phyloP scores from a whole-genome alignment of 2,797 vertebrate genomes.

The Apogon talboti region DNA sequence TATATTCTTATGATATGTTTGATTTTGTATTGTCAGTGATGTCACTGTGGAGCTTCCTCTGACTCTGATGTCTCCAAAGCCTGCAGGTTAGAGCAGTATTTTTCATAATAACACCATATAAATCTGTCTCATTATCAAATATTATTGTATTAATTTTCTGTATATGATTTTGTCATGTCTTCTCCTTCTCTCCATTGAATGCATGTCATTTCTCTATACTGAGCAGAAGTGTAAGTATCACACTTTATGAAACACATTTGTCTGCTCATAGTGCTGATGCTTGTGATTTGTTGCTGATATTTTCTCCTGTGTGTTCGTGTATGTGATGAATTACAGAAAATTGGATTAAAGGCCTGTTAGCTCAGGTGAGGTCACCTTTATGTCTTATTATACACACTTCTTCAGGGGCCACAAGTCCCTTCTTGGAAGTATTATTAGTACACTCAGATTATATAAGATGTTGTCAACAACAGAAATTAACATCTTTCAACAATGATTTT shows the following conservation, averaged over 20 bases:
- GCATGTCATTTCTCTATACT: conserved; percentile 14
- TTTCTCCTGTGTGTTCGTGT: conserved; percentile 44
- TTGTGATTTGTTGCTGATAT: conserved; percentile 27
- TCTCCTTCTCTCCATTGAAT: conserved; percentile 22
- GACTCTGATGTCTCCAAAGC: conserved; percentile 90
- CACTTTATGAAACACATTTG: neutral
- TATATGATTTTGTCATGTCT: conserved; percentile 1
- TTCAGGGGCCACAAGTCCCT: conserved; percentile 22
- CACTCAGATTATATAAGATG: neutral
- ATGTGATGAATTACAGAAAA: conserved; percentile 60
- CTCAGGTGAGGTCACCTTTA: conserved; percentile 62
- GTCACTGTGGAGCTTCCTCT: conserved; percentile 88
- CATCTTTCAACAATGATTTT: neutral
- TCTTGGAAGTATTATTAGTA: too few relatives aligned
- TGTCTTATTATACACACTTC: conserved; percentile 1
- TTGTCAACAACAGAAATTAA: neutral
- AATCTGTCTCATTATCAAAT: neutral
- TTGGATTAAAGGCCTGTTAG: conserved; percentile 66
- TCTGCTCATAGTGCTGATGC: conserved; percentile 5
- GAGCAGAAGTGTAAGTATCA: conserved; percentile 83
- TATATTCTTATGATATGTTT: conserved; percentile 4
- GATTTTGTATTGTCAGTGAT: conserved; percentile 76
- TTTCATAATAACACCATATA: conserved; percentile 1
- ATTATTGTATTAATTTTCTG: neutral
- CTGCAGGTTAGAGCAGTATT: conserved; percentile 79